These are phyloP conservation scores for Prionailurus viverrinus DNA, from an alignment of 2,113 vertebrate species.

Conservation along the genomic window DNA sequence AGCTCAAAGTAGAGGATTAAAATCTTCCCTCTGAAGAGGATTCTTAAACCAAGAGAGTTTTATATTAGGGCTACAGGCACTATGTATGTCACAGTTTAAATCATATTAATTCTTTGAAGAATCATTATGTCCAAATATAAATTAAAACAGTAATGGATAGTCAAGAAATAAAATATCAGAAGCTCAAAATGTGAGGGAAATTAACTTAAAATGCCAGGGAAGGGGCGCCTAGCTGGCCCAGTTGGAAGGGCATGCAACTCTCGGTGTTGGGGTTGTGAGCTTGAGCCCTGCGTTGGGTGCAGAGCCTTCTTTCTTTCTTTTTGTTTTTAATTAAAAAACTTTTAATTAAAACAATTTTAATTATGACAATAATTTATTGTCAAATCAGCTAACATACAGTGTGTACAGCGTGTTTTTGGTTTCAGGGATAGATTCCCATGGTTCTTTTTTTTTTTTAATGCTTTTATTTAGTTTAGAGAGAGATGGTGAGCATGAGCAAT, in stretches of 20 bases:
- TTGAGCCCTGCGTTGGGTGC: not conserved
- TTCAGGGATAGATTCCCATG: too few species aligned
- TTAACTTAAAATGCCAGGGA: slow-evolving; percentile 3
- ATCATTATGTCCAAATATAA: not conserved
- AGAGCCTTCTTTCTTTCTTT: not conserved
- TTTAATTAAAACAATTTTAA: too few species aligned
- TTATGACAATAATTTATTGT: too few species aligned
- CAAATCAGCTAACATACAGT: too few species aligned
- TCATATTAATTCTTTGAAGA: slow-evolving; percentile 31
- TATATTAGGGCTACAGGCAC: not conserved
- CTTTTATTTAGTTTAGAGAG: too few species aligned
- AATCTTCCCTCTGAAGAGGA: slow-evolving; percentile 36
- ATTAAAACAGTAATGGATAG: slow-evolving; percentile 33
- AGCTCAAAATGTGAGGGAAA: slow-evolving; percentile 14
- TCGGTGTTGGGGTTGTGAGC: not conserved
- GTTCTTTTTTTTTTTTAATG: too few species aligned
- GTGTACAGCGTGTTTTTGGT: too few species aligned
- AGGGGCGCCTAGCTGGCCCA: not conserved
- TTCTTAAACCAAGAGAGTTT: slow-evolving; percentile 20
- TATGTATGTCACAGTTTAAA: slow-evolving; percentile 23
- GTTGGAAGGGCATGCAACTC: not conserved
- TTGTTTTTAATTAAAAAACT: too few species aligned
- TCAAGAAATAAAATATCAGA: slow-evolving; percentile 55
- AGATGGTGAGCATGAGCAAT: too few species aligned
- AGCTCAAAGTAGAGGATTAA: slow-evolving; percentile 41